Evolutionary conservation across 2,797 vertebrate species (phyloP), one percentile per base, ranked within the genome.

Genomic region (Natrix natrix): DNA sequence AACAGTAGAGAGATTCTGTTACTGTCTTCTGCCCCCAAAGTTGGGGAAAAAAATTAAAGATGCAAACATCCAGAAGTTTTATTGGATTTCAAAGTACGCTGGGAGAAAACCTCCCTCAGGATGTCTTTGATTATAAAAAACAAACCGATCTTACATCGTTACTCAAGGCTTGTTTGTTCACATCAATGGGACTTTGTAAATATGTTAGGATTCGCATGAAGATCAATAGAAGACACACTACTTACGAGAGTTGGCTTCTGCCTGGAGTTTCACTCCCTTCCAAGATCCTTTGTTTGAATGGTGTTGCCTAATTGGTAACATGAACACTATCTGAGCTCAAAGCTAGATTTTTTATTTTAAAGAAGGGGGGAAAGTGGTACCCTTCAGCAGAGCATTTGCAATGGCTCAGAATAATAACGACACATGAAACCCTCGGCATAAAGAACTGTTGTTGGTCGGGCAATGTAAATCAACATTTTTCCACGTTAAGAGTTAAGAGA

Each of bases 61-160:
- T 63, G 48, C 55, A 93, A 89, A 60, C n/a, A 28, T 90, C 55
- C 1, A 37, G 17, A 56, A 28, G 86, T 93, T 78, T 57, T 37
- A 0, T 17, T 91, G 52, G 86, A 94, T 0, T 54, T 55, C 12
- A 26, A n/a, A 4, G 54, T 88, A 66, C 59, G 86, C 43, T 14
- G 61, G 90, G 56, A 54, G 32, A 13, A 55, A 60, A 93, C 88
- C 32, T 86, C 87, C 52, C 1, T 56, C 32, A 83, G 66, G 28
- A 56, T 43, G 28, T 87, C 63, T 37, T 94, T 90, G 92, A 90
- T 83, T 83, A 83, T 83, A 48, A 24, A 37, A 83, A 83, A 83
- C 86, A 93, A 92, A 22, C 52, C 74, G 22, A 5, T 55, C 74
- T 93, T 60, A n/a, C 43, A 74, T 87, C 94, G 92, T 91, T 92